Conservation (phyloP, 2,888 invertebrate species). For the Drosophila leonis region DNA sequence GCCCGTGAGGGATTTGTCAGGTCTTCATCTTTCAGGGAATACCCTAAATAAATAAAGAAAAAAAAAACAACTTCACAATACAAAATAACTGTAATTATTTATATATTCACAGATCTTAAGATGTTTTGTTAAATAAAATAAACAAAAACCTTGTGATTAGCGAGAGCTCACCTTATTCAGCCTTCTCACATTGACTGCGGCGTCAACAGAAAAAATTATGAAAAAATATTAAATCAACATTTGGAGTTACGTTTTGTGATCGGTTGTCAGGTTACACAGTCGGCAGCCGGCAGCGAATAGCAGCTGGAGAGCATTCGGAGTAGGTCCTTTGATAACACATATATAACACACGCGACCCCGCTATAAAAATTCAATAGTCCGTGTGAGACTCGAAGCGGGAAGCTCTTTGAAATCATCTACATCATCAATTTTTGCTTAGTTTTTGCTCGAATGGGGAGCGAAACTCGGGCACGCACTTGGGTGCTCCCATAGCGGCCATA, state of each 20-base stretch:
- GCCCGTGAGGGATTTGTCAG: background rate
- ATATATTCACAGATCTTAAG: no score
- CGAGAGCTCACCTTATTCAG: background rate
- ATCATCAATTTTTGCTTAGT: slow-evolving; percentile 37
- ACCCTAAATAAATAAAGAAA: background rate
- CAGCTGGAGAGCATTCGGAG: slow-evolving; percentile 3
- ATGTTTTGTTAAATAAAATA: no score
- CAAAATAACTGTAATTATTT: no score
- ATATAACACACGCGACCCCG: slow-evolving; percentile 6
- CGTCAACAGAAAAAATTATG: no score
- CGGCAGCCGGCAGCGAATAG: background rate
- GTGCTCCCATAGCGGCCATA: slow-evolving; percentile 57
- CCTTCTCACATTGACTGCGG: background rate
- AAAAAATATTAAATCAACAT: background rate
- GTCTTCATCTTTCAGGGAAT: background rate
- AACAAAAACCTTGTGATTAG: background rate
- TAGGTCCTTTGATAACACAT: slow-evolving; percentile 15
- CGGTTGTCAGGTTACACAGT: slow-evolving; percentile 2
- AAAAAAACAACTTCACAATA: no score
- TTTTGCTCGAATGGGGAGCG: background rate
- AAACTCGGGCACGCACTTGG: slow-evolving; percentile 44
- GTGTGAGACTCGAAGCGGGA: slow-evolving; percentile 4
- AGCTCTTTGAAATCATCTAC: slow-evolving; percentile 39
- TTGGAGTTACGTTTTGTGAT: slow-evolving; percentile 1
- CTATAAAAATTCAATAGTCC: slow-evolving; percentile 38